Evolutionary conservation across 1,140 invertebrate genomes (phyloP).

Genomic region (Vanessa atalanta): DNA sequence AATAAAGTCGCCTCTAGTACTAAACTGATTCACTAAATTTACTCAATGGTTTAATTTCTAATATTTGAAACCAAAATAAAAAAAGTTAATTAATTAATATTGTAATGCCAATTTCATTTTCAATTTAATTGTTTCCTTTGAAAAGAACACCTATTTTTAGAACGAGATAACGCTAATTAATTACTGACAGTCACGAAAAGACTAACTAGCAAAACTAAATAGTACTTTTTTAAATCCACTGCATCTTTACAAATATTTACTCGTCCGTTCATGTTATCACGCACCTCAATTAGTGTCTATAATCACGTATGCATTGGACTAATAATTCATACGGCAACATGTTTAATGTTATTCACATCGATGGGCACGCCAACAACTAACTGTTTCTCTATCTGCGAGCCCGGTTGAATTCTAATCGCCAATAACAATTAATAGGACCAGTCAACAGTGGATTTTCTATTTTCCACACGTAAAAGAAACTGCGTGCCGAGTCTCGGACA

Average conservation of each 20-base stretch:
- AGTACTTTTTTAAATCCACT: slow-evolving; percentile 2
- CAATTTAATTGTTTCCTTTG: neutral
- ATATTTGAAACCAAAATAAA: no score
- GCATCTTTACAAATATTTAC: slow-evolving; percentile 50
- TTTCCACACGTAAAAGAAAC: slow-evolving; percentile 80
- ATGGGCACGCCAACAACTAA: slow-evolving; percentile 71
- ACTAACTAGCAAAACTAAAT: neutral
- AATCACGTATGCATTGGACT: slow-evolving; percentile 59
- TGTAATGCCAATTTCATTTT: neutral
- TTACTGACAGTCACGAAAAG: neutral
- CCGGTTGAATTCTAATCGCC: slow-evolving; percentile 74
- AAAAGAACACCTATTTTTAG: neutral
- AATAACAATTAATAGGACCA: slow-evolving; percentile 76
- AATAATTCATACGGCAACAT: slow-evolving; percentile 57
- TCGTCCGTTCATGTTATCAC: slow-evolving; percentile 57
- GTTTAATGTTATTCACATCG: slow-evolving; percentile 68
- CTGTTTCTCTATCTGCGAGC: slow-evolving; percentile 68
- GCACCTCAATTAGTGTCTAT: slow-evolving; percentile 45
- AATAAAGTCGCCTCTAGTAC: no score
- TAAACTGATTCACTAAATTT: no score
- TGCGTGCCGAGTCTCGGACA: slow-evolving; percentile 60
- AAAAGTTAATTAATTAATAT: no score
- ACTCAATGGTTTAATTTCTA: no score
- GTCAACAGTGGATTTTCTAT: slow-evolving; percentile 79
- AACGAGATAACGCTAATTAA: neutral